These are phyloP conservation scores for Vanacampus margaritifer DNA, from an alignment of 2,113 vertebrate genomes.

Conservation along the genomic window DNA sequence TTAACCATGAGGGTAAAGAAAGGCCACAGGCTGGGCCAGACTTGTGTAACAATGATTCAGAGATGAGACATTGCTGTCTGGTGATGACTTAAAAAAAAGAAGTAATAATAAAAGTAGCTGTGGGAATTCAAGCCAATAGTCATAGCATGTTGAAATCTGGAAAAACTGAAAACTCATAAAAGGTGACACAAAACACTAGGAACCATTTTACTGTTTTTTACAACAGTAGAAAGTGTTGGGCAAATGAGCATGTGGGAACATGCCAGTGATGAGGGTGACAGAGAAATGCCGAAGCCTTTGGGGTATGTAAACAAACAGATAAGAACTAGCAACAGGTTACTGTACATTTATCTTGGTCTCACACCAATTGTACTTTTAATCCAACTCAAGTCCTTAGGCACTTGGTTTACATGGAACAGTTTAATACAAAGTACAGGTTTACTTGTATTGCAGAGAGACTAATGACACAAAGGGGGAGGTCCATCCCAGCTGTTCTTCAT, in stretches of 20 bases:
- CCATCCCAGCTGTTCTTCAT: not conserved
- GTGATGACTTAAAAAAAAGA: not conserved
- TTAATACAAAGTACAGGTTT: too few relatives aligned
- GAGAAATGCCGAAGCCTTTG: constrained; percentile 50
- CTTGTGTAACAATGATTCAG: constrained; percentile 8
- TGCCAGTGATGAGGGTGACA: constrained; percentile 56
- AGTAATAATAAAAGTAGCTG: not conserved
- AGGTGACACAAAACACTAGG: not conserved
- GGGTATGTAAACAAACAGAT: constrained; percentile 63
- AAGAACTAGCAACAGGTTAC: constrained; percentile 23
- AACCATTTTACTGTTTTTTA: not conserved
- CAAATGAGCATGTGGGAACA: constrained; percentile 58
- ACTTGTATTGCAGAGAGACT: not conserved
- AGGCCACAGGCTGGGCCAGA: not conserved
- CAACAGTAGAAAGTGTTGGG: constrained; percentile 22
- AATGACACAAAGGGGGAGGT: not conserved
- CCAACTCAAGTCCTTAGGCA: too few relatives aligned
- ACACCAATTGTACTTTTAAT: constrained; percentile 1
- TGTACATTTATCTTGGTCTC: constrained; percentile 13
- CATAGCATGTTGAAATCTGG: not conserved
- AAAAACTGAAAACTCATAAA: constrained; percentile 8
- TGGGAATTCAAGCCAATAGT: not conserved
- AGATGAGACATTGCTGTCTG: not conserved
- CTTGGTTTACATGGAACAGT: not conserved
- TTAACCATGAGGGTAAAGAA: not conserved